These are phyloP conservation scores for Tokudaia muenninki DNA, from an alignment of 2,797 vertebrate genomes.

Conservation along the genomic window DNA sequence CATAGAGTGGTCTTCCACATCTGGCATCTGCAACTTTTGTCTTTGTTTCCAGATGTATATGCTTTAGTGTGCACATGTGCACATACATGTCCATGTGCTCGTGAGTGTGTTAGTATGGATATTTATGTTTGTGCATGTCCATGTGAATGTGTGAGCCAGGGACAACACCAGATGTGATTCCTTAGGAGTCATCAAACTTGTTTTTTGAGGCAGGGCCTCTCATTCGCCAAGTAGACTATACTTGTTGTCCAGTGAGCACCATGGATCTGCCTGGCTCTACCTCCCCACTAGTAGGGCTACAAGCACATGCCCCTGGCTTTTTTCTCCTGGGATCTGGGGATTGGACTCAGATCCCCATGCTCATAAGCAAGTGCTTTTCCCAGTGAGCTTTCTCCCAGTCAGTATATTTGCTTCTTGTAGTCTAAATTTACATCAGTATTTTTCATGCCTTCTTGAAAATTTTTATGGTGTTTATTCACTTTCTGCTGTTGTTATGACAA, in stretches of 20 bases:
- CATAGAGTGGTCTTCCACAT: neutral
- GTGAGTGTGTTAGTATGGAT: neutral
- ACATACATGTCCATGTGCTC: accelerated
- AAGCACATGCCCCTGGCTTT: neutral
- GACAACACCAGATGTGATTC: neutral
- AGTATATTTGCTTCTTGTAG: neutral
- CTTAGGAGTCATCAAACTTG: too few relatives aligned
- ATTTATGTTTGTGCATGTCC: neutral
- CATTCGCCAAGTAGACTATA: neutral
- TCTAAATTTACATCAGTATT: neutral
- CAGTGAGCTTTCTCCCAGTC: neutral
- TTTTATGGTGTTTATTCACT: neutral
- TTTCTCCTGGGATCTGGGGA: neutral
- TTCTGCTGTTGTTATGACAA: neutral
- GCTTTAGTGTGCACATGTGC: neutral
- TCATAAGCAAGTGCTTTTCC: neutral
- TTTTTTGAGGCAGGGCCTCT: too few relatives aligned
- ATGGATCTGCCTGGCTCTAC: neutral
- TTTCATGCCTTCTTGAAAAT: neutral
- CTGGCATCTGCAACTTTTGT: neutral
- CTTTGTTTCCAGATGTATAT: neutral
- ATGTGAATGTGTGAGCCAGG: neutral
- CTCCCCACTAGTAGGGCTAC: neutral
- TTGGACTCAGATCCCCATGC: neutral
- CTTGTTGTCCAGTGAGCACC: neutral